Evolutionary conservation across 2,113 vertebrate genomes (phyloP), one percentile per base, ranked within the genome.

Genomic region (Ascaphus truei): DNA sequence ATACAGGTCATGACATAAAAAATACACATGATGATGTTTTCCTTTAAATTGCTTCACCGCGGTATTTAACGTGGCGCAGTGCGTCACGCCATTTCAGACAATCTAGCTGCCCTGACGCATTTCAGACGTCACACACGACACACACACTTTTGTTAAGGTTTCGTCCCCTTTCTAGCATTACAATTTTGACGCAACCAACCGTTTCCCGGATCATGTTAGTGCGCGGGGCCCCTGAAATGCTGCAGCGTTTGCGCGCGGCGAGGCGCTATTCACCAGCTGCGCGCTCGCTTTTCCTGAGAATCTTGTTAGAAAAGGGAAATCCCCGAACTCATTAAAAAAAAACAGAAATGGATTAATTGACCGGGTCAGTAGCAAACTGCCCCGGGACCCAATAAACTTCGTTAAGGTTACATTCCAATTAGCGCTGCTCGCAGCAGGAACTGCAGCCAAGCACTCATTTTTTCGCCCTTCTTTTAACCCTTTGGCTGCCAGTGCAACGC

Each of bases 341-440:
- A 87, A 83, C 84, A 86, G n/a, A 27, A 51, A 88, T 86, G 80
- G 83, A 91, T 91, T 91, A 90, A 91, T 91, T 90, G 90, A 91
- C 87, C 88, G 62, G 80, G 85, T 90, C 83, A 76, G 82, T 81
- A 84, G 86, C 80, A 87, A 88, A 83, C 80, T 81, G 84, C 87
- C 82, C 83, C 84, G 88, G 85, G 86, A 89, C 85, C 86, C 86
- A 86, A 90, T 88, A 90, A 90, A 90, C 85, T 88, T 88, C 77
- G 85, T 76, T 79, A 84, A 88, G 81, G 85, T 78, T 85, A 74
- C 83, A 80, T 87, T 90, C 83, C 89, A 88, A 81, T 89, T 86
- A 85, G 1, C 2, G 77, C 82, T 73, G 72, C 29, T 75, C 87
- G 82, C 87, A 76, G 85, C 71, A 3, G 84, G 86, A 83, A 66